Percentiles rank a stretch among this genome's conserved stretches.
phyloP scores from a whole-genome alignment of 1,140 invertebrate species.

The Plectrocnemia conspersa region DNA sequence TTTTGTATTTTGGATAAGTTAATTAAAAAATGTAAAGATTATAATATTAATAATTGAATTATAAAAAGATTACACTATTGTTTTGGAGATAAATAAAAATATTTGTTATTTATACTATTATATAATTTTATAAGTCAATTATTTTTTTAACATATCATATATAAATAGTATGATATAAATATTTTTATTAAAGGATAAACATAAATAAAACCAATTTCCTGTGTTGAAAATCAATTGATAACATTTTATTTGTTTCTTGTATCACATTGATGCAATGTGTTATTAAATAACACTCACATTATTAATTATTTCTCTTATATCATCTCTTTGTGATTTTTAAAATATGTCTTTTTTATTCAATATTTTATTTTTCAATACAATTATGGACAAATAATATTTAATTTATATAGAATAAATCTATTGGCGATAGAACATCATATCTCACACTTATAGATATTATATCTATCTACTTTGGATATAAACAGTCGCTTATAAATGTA shows the following conservation, averaged over 20 bases:
- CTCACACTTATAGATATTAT: slow-evolving; percentile 11
- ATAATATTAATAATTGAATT: too few relatives aligned
- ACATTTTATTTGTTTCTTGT: slow-evolving; percentile 13
- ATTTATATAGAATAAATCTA: slow-evolving; percentile 15
- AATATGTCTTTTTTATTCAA: too few relatives aligned
- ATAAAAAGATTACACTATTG: too few relatives aligned
- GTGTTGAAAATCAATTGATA: slow-evolving; percentile 18
- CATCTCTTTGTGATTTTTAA: background rate
- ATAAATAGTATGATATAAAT: too few relatives aligned
- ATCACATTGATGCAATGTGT: slow-evolving; percentile 26
- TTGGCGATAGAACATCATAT: slow-evolving; percentile 13
- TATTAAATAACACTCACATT: slow-evolving; percentile 20
- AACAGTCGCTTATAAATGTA: slow-evolving; percentile 23
- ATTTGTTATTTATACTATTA: too few relatives aligned
- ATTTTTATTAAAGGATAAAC: too few relatives aligned
- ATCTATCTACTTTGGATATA: slow-evolving; percentile 11
- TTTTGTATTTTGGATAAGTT: too few relatives aligned
- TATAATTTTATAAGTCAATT: too few relatives aligned
- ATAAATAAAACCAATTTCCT: slow-evolving; percentile 15
- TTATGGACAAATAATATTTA: slow-evolving; percentile 1
- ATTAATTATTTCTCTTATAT: background rate
- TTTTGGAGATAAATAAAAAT: too few relatives aligned
- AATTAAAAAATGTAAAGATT: too few relatives aligned
- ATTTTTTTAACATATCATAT: too few relatives aligned
- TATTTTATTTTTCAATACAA: slow-evolving; percentile 8